A percentile compares a stretch with the other conserved stretches of the same genome.
Evolutionary conservation across 2,113 vertebrate species (phyloP).

Genomic region (Thymallus thymallus): DNA sequence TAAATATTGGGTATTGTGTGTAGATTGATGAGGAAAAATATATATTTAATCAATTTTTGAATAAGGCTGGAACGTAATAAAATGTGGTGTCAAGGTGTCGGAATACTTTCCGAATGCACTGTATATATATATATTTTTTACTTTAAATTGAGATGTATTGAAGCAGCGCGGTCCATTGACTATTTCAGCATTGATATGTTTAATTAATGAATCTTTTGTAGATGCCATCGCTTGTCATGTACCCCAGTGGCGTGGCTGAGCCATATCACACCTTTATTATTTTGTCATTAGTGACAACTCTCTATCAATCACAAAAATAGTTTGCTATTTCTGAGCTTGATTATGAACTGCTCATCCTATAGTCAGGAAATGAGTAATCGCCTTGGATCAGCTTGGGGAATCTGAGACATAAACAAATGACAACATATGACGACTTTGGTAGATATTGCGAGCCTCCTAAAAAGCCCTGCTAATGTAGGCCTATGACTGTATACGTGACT

Average conservation of each 20-base stretch:
- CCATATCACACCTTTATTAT: slow-evolving; percentile 59
- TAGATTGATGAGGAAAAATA: too few species aligned
- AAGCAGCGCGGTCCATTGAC: slow-evolving; percentile 20
- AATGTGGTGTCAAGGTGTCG: too few species aligned
- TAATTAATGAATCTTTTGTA: slow-evolving; percentile 62
- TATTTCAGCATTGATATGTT: slow-evolving; percentile 47
- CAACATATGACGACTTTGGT: slow-evolving; percentile 40
- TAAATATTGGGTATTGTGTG: too few species aligned
- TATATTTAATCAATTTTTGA: too few species aligned
- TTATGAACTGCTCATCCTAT: slow-evolving; percentile 48
- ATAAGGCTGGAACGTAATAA: too few species aligned
- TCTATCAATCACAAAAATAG: slow-evolving; percentile 64
- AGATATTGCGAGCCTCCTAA: slow-evolving; percentile 35
- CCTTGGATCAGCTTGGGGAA: slow-evolving; percentile 40
- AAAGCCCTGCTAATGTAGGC: slow-evolving; percentile 3
- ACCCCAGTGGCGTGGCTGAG: slow-evolving; percentile 34
- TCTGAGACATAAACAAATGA: slow-evolving; percentile 48
- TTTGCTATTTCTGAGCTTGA: slow-evolving; percentile 50
- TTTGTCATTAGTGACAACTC: slow-evolving; percentile 64
- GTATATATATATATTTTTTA: too few species aligned
- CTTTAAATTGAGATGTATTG: slow-evolving; percentile 30
- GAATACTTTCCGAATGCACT: too few species aligned
- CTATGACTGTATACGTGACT: background rate
- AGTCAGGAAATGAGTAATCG: slow-evolving; percentile 52
- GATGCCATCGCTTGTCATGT: slow-evolving; percentile 42